Conservation (phyloP, 2,888 invertebrate species). For the Platerodrilus igneus region DNA sequence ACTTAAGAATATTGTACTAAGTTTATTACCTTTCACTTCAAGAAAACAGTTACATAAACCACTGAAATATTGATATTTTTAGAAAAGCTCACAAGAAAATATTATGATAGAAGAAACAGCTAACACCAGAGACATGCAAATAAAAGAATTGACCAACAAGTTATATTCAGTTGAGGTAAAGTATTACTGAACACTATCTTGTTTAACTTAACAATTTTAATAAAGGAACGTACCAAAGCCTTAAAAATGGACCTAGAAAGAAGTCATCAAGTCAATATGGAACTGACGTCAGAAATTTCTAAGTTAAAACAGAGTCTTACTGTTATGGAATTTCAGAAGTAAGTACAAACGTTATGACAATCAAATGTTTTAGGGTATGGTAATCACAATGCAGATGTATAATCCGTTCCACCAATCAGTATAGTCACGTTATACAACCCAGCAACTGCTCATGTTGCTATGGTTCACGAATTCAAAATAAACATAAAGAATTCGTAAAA, state of each 20-base stretch:
- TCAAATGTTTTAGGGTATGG: too few relatives aligned
- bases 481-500: too few relatives aligned
- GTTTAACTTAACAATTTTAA: constrained; percentile 10
- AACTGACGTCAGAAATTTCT: constrained; percentile 32
- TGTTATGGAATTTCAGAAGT: constrained; percentile 38
- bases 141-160: neutral
- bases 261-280: constrained; percentile 27
- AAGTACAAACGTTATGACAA: constrained; percentile 10
- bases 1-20: too few relatives aligned
- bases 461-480: too few relatives aligned
- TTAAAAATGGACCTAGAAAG: constrained; percentile 31
- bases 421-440: too few relatives aligned
- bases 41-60: too few relatives aligned
- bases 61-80: too few relatives aligned
- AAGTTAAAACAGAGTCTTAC: constrained; percentile 34
- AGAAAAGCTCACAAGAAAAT: neutral
- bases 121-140: neutral
- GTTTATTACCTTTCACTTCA: too few relatives aligned
- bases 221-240: constrained; percentile 20
- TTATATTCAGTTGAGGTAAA: constrained; percentile 1
- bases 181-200: constrained; percentile 2
- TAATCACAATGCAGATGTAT: too few relatives aligned
- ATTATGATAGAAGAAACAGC: neutral
- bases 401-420: too few relatives aligned
- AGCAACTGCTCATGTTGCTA: too few relatives aligned